Evolutionary conservation across 64 coral and sea anemone genomes (phyloP), one percentile per base, ranked within the genome.

Genomic region (Dendrophyllia cribrosa): DNA sequence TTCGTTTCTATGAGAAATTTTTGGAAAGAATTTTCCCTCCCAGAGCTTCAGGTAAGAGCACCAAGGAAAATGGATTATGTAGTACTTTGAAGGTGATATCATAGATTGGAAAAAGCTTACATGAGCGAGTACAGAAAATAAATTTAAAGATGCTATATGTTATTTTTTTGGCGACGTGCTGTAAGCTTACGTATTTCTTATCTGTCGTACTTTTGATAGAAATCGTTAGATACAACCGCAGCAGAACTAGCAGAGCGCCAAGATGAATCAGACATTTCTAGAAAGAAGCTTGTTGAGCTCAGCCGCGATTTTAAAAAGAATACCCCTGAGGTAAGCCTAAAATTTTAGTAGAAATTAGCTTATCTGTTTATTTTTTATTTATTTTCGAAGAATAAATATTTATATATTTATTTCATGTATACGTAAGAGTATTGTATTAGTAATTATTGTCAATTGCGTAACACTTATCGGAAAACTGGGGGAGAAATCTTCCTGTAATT

Each of bases 291-390:
- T 45, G 97, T 99, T 1, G 97, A 99, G 47, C 85, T 99, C 26
- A 99, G 94, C 77, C 87, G 91, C n/a, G 97, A 99, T 77, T 99
- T 99, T 61, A 99, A 99, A 70, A 99, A 99, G 83, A 96, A 85
- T 47, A 96, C 97, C 3, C 88, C 97, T 53, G 97, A 99, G 87
- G 97, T 99, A 93, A 78, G 70, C 1, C 15, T 34, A 34, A 43
- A 79, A 24, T 6, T 2, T 52, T 82, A 53, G 6, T 21, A 34
- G 34, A 34, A 34, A 34, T 75, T 75, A 34, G 0, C 34, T 34
- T 34, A 34, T 34, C 34, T 2, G 34, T 34, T 34, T 34, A 34
- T 75, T 16, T 9, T 47, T 75, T 50, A 7, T 8, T 75, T 49
- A 51, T 9, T 64, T 64, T 64, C 61, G 19, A 5, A 20, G 14